These are phyloP conservation scores for Podarcis siculus DNA, from an alignment of 2,797 vertebrate genomes.

Conservation along the genomic window DNA sequence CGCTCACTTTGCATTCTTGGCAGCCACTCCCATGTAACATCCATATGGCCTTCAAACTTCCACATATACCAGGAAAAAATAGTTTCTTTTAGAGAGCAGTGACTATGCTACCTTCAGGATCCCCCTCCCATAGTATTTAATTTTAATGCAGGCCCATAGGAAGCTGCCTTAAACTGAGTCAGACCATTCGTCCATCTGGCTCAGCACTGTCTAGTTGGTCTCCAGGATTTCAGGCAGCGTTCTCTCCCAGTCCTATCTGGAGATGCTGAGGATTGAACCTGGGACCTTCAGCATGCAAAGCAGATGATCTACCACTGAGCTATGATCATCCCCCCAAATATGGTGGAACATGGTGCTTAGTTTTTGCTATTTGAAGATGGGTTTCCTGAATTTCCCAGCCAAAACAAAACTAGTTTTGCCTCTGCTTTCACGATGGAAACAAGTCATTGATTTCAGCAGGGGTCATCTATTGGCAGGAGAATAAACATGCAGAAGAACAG, in stretches of 20 bases:
- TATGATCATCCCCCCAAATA: too few species aligned
- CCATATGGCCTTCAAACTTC: not conserved
- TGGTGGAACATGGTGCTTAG: not conserved
- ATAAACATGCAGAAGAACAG: conserved; percentile 51
- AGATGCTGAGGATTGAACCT: too few species aligned
- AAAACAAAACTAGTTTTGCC: conserved; percentile 2
- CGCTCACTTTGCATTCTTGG: not conserved
- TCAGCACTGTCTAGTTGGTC: too few species aligned
- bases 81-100: not conserved
- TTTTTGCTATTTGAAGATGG: conserved; percentile 14
- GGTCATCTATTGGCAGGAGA: conserved; percentile 56
- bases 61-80: not conserved
- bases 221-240: too few species aligned
- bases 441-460: conserved; percentile 30
- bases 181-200: too few species aligned
- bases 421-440: conserved; percentile 42
- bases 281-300: too few species aligned
- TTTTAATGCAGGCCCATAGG: not conserved
- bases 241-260: too few species aligned
- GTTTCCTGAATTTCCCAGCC: accelerated
- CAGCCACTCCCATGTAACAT: not conserved
- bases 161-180: too few species aligned
- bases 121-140: not conserved
- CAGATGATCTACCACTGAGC: too few species aligned
- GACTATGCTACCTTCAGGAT: not conserved